Evolutionary conservation across 2,113 vertebrate species (phyloP).

Genomic region (Gnathonemus longibarbis): DNA sequence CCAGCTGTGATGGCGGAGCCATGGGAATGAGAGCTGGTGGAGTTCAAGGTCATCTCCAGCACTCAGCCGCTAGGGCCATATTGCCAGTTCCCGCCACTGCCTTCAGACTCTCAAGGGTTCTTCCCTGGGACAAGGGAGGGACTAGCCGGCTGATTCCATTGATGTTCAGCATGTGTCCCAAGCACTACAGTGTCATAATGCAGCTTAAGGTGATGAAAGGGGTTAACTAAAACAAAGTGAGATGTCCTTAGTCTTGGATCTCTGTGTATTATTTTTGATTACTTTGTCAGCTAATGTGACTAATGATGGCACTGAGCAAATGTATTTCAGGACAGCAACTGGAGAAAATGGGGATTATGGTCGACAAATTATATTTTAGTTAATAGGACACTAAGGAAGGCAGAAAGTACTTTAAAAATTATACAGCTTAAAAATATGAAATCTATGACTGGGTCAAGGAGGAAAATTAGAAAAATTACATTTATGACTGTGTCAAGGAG

Average conservation of each 20-base stretch:
- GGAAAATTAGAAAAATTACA: slow-evolving; percentile 30
- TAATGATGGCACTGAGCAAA: not conserved
- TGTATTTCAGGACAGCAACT: slow-evolving; percentile 32
- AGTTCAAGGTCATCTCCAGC: slow-evolving; percentile 55
- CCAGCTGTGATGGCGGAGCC: slow-evolving; percentile 48
- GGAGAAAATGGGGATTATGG: slow-evolving; percentile 16
- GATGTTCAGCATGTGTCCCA: slow-evolving; percentile 34
- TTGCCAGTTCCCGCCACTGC: slow-evolving; percentile 50
- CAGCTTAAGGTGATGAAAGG: not conserved
- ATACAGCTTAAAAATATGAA: slow-evolving; percentile 51
- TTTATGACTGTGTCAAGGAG: slow-evolving; percentile 38
- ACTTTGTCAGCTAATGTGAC: slow-evolving; percentile 33
- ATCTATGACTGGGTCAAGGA: slow-evolving; percentile 20
- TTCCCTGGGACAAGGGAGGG: slow-evolving; percentile 54
- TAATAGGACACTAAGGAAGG: slow-evolving; percentile 39
- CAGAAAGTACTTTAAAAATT: slow-evolving; percentile 48
- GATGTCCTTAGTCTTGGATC: not conserved
- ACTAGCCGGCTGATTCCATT: slow-evolving; percentile 58
- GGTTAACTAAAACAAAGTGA: not conserved
- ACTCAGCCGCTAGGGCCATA: slow-evolving; percentile 54
- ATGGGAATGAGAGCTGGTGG: slow-evolving; percentile 48
- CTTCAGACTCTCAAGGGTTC: slow-evolving; percentile 53
- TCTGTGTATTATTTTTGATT: not conserved
- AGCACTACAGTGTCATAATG: not conserved
- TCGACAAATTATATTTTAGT: slow-evolving; percentile 48